Base-by-base conservation (phyloP, 2,888 invertebrate genomes). In the Atrina japonica region DNA sequence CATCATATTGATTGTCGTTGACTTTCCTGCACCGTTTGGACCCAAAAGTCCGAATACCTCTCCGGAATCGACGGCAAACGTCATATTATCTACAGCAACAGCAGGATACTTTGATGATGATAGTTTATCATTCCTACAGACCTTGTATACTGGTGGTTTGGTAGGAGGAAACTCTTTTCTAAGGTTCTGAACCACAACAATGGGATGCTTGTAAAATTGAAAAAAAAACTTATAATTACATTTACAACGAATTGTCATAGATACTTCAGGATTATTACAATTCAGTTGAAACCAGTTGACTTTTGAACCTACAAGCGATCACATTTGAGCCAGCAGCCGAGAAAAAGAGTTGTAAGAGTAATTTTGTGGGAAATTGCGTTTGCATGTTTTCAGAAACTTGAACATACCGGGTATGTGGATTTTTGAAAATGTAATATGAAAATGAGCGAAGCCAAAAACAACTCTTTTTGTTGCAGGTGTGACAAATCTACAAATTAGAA, bases 1-100 rank as follows among this genome's bases (percentile, higher is more conserved):
- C 68, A 96, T 94, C 83, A 96, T 95, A 91, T 94, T 95, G 93
- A 96, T 94, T 1, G 95, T 94, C 11, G 96, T 96, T 5, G 96
- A 96, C 91, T 96, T 96, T 2, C 96, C 96, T 1, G 96, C 96
- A 0, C 96, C 96, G 83, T 96, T 96, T 86, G 96, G 96, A 0
- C 96, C 96, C 14, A 96, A 91, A 27, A 96, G 92, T 0, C 96
- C 96, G 86, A 96, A 95, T 18, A 96, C 95, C 90, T 96, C 96
- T 0, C 96, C 96, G 0, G 94, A 93, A 76, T 95, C 94, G 0
- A 96, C 94, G 0, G 94, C 94, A 59, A 96, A 91, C 14, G 95
- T 94, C 45, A 96, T 92, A 84, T 95, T 94, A 74, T 94, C 92
- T 11, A 96, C 93, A 0, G 95, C 96, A 3, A 94, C 92, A 83